Base-by-base conservation (phyloP, 2,888 invertebrate genomes). In the Sturmia bella region DNA sequence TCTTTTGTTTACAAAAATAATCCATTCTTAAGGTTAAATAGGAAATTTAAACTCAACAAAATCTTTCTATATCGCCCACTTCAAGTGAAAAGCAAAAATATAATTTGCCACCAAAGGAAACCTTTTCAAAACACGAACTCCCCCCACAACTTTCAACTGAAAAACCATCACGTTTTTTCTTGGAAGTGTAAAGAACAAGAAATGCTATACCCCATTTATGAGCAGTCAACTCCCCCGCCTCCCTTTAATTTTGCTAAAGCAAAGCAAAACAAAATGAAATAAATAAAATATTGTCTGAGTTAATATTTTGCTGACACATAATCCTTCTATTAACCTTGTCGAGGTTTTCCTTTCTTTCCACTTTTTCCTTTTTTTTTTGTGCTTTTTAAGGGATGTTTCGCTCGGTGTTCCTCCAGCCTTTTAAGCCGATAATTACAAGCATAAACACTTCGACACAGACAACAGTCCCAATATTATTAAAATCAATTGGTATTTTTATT, bases 281-380 rank as follows among this genome's bases (percentile, higher is more conserved):
- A n/a, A 17, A 54, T 9, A 9, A 32, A 27, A 27, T 4, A 27
- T 52, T 21, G 52, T n/a, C 19, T 15, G 32, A 41, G 37, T 19
- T 59, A 59, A 61, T 61, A 61, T 69, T 54, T 19, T 66, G 52
- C 54, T 74, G 68, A 52, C 69, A 82, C 37, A 74, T 70, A 69
- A 78, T 82, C 69, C 77, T 70, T 77, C 52, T 48, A 59, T 74
- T 82, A 82, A 82, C 82, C 69, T 73, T 66, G 37, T 52, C 43
- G 64, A 48, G 21, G 45, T 37, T 54, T 52, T 41, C 37, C 21
- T 15, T 24, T 59, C 2, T 24, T 37, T 7, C 3, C 1, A 11
- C 11, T 21, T 41, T 59, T 43, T 4, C n/a, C n/a, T 41, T 11
- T 41, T 11, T 59, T 21, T n/a, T 24, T 45, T 45, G 32, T 13